phyloP scores from a whole-genome alignment of 64 coral and sea anemone species.

The Dendronephthya gigantea region DNA sequence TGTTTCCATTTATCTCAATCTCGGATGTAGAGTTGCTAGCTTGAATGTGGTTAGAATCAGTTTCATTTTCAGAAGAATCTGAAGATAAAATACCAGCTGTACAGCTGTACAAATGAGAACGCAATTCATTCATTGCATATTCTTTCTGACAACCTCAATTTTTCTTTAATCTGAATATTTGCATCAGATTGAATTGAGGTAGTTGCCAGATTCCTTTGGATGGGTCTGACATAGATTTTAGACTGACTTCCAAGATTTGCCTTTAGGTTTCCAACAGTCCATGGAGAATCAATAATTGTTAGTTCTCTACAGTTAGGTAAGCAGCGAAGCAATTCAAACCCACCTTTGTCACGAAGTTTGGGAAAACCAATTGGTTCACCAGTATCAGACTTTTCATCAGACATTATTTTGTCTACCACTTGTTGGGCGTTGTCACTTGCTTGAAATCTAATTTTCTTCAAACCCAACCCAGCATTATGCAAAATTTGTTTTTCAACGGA shows the following conservation, averaged over 20 bases:
- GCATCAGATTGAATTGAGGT: neutral
- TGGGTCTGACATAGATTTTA: constrained; percentile 33
- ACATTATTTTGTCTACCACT: constrained; percentile 33
- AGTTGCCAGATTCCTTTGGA: constrained; percentile 34
- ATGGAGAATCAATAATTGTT: constrained; percentile 18
- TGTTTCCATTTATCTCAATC: neutral
- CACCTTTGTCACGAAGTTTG: constrained; percentile 1
- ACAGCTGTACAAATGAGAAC: neutral
- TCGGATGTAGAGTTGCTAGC: neutral
- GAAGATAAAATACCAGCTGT: neutral
- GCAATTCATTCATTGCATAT: neutral
- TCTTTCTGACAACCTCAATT: neutral
- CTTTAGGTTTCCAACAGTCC: constrained; percentile 6
- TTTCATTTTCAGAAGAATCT: neutral
- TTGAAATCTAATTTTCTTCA: constrained; percentile 23
- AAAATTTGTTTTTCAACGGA: too few species aligned
- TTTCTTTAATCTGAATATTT: neutral
- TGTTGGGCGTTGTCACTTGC: constrained; percentile 30
- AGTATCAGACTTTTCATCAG: constrained; percentile 10
- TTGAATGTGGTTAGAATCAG: neutral
- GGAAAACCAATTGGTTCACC: constrained; percentile 24
- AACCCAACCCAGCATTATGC: constrained; percentile 16
- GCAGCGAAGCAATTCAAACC: constrained; percentile 16
- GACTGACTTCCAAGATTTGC: constrained; percentile 23
- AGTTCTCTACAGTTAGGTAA: constrained; percentile 24